These are phyloP conservation scores for Drosophila borealis DNA, from an alignment of 2,888 invertebrate species.

Conservation along the genomic window DNA sequence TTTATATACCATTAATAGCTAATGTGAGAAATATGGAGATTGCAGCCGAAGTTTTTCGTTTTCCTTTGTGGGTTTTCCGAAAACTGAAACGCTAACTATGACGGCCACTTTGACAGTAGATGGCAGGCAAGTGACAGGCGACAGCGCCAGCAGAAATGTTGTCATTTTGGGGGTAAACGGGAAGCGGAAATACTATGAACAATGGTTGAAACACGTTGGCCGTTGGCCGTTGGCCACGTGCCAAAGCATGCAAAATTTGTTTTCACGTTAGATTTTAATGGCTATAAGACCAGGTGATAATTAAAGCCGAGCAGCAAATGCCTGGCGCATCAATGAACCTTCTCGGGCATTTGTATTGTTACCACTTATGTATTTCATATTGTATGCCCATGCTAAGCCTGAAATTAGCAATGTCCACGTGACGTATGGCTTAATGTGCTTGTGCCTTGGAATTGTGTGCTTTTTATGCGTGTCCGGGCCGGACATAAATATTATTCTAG, in stretches of 20 bases:
- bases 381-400: background rate
- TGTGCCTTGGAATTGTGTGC: background rate
- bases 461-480: slow-evolving; percentile 6
- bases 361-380: background rate
- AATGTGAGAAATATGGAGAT: slow-evolving; percentile 69
- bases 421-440: slow-evolving; percentile 1
- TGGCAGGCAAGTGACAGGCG: slow-evolving; percentile 24
- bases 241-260: slow-evolving; percentile 27
- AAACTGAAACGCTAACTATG: slow-evolving; percentile 34
- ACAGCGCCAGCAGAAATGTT: slow-evolving; percentile 21
- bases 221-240: slow-evolving; percentile 57
- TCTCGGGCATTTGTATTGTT: background rate
- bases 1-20: slow-evolving; percentile 64
- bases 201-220: slow-evolving; percentile 45
- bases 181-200: slow-evolving; percentile 46
- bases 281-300: slow-evolving; percentile 22
- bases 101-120: slow-evolving; percentile 36
- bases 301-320: slow-evolving; percentile 16
- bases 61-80: slow-evolving; percentile 9
- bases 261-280: slow-evolving; percentile 30
- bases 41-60: slow-evolving; percentile 26
- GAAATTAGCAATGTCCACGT: slow-evolving; percentile 3
- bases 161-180: slow-evolving; percentile 43
- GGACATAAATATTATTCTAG: slow-evolving; percentile 2
- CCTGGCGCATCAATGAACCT: background rate